Conservation (phyloP, 2,888 invertebrate species). For the Lymantria monacha region DNA sequence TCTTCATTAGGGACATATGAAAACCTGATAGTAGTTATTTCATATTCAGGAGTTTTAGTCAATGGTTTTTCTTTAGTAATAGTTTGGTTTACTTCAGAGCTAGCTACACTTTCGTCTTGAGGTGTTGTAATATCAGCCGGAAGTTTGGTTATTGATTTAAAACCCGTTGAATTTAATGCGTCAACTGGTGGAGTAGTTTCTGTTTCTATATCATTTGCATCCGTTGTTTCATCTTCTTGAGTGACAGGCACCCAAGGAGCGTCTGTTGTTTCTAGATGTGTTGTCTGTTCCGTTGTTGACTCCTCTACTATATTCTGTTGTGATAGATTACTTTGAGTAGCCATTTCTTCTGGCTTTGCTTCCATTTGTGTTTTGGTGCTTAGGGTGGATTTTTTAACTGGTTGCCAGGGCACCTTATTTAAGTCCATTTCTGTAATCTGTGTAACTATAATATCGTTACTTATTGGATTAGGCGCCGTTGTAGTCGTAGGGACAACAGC, state of each 20-base stretch:
- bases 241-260: slow-evolving; percentile 52
- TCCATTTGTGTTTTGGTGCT: slow-evolving; percentile 43
- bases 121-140: slow-evolving; percentile 71
- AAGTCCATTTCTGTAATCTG: slow-evolving; percentile 56
- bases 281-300: slow-evolving; percentile 35
- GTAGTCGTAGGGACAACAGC: slow-evolving; percentile 43
- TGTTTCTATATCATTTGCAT: slow-evolving; percentile 39
- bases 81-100: slow-evolving; percentile 50
- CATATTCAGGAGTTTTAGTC: slow-evolving; percentile 56
- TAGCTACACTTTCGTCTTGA: slow-evolving; percentile 54
- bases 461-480: slow-evolving; percentile 42
- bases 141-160: slow-evolving; percentile 77
- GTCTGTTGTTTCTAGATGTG: slow-evolving; percentile 37
- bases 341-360: slow-evolving; percentile 52
- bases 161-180: slow-evolving; percentile 61
- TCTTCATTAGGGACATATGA: slow-evolving; percentile 65
- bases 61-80: slow-evolving; percentile 38
- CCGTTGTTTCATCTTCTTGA: slow-evolving; percentile 41
- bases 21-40: slow-evolving; percentile 74
- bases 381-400: slow-evolving; percentile 39
- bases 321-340: slow-evolving; percentile 63
- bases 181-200: slow-evolving; percentile 58
- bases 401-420: slow-evolving; percentile 58
- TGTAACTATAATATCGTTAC: slow-evolving; percentile 56
- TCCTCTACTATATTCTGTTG: slow-evolving; percentile 50